Percentiles rank a stretch among this genome's conserved stretches.
phyloP scores from a whole-genome alignment of 92 coral and sea anemone species.

The Umimayanthus chanpuru region DNA sequence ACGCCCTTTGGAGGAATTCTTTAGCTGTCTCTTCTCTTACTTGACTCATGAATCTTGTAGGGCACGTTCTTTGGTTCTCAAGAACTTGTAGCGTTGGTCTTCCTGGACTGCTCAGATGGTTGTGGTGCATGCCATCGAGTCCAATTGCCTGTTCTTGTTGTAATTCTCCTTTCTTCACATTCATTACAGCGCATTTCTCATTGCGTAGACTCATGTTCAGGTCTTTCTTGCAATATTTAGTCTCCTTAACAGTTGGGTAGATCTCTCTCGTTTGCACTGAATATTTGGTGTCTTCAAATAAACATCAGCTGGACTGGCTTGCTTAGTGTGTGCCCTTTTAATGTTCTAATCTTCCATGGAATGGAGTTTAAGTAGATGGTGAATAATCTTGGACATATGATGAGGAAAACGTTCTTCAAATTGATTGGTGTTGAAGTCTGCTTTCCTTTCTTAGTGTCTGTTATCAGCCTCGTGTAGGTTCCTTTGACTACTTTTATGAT shows the following conservation, averaged over 20 bases:
- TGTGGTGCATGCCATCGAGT: conserved; percentile 19
- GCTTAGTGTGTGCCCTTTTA: conserved; percentile 4
- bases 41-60: conserved; percentile 1
- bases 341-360: conserved; percentile 23
- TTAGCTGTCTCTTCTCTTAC: not conserved
- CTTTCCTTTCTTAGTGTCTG: not conserved
- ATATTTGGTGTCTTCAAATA: not conserved
- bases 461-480: not conserved
- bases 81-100: conserved; percentile 24
- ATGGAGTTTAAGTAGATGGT: not conserved
- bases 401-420: conserved; percentile 20
- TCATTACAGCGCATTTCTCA: conserved; percentile 8
- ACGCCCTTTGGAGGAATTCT: not conserved
- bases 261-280: not conserved
- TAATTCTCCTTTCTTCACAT: conserved; percentile 10
- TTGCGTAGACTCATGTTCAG: not conserved
- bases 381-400: conserved; percentile 8
- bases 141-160: conserved; percentile 1
- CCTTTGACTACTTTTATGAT: conserved; percentile 9
- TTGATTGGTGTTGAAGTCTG: not conserved
- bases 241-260: too few relatives aligned
- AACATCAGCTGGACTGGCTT: conserved; percentile 32
- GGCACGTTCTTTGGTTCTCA: not conserved
- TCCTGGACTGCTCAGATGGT: conserved; percentile 27
- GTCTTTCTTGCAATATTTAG: too few relatives aligned